Base-by-base conservation (phyloP, 2,113 vertebrate genomes). In the Brachirus orientalis region DNA sequence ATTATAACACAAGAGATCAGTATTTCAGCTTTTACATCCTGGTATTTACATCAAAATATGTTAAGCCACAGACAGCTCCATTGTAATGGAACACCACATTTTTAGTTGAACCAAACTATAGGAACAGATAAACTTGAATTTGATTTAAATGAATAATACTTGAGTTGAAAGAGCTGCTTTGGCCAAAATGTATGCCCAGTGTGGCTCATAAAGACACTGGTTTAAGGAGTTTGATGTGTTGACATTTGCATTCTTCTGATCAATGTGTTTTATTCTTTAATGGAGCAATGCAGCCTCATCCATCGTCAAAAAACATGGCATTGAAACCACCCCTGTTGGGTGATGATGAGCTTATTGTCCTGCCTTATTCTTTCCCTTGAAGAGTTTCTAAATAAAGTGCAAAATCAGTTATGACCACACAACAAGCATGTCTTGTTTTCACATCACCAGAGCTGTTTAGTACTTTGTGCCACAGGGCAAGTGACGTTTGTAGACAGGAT, bases 361-460 rank as follows among this genome's bases (percentile, higher is more conserved):
- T 37, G 48, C 11, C 33, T 50, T 28, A 14, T 8, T 52, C 20
- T 64, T 48, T 59, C 16, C 57, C 73, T 65, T 65, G 51, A 69
- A 79, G 81, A 67, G 6, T 70, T 77, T 82, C 78, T 80, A 79
- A 77, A 81, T 84, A 86, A 61, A 79, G 36, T 59, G 74, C 62
- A 79, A 86, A 80, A 88, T 86, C 80, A 74, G 76, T 88, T 75
- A 74, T 63, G 40, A 65, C 52, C 59, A 71, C 59, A 73, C 44
- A 52, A 50, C 55, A 66, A 74, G 81, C 70, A 41, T 36, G 43
- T 75, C 69, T 82, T 82, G 85, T 90, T 85, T 85, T 63, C 41
- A 33, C 37, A 61, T 51, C 18, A 69, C 70, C 84, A 17, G 35
- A 84, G 63, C 69, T 66, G 61, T 72, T 79, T 79, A 47, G 41